Evolutionary conservation across 1,140 invertebrate species (phyloP).

Genomic region (Saccostrea echinata): DNA sequence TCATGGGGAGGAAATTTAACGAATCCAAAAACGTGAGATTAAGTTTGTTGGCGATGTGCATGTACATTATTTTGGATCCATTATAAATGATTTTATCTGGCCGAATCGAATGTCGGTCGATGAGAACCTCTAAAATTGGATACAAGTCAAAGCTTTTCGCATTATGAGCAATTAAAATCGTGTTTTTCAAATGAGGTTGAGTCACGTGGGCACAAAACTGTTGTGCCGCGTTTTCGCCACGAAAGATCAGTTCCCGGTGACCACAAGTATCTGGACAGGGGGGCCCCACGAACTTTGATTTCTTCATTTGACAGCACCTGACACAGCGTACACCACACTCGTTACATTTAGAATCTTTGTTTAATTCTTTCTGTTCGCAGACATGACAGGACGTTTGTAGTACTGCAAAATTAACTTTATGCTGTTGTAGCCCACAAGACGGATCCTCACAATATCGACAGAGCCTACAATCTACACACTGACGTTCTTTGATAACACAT

Average conservation of each 20-base stretch:
- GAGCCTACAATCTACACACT: conserved; percentile 40
- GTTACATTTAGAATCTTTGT: neutral
- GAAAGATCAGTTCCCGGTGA: conserved; percentile 21
- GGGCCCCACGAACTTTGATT: conserved; percentile 9
- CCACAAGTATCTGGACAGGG: conserved; percentile 14
- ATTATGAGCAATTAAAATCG: conserved; percentile 47
- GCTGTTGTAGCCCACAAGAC: neutral
- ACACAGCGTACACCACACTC: conserved; percentile 42
- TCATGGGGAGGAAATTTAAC: conserved; percentile 55
- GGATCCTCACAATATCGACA: conserved; percentile 39
- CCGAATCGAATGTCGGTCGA: conserved; percentile 10
- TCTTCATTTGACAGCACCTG: conserved; percentile 32
- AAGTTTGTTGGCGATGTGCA: conserved; percentile 24
- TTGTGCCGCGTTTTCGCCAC: conserved; percentile 18
- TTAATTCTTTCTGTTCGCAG: conserved; percentile 25
- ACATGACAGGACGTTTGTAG: conserved; percentile 37
- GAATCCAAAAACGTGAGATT: conserved; percentile 48
- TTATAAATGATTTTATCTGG: conserved; percentile 35
- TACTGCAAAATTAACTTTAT: conserved; percentile 17
- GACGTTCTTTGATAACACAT: conserved; percentile 12
- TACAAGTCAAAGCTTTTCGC: conserved; percentile 46
- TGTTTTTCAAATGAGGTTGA: conserved; percentile 1
- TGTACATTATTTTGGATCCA: conserved; percentile 49
- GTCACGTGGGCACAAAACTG: conserved; percentile 33
- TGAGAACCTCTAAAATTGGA: conserved; percentile 46